Conservation (phyloP, 2,113 vertebrate genomes). For the Mastomys coucha region DNA sequence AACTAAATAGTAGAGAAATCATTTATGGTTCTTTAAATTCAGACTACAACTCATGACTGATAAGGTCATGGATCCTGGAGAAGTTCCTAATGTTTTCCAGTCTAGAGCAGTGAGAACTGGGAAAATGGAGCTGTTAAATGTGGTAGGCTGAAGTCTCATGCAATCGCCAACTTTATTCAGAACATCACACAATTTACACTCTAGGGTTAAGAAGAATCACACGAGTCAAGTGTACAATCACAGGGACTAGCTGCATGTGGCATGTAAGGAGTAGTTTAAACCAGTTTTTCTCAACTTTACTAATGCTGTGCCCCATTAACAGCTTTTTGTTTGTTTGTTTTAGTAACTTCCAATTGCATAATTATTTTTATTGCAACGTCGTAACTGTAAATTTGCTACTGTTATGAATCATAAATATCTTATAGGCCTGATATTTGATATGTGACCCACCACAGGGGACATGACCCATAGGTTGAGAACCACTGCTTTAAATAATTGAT, state of each 20-base stretch:
- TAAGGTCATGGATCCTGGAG: neutral
- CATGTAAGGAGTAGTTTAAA: neutral
- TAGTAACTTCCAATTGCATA: neutral
- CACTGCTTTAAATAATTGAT: neutral
- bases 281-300: neutral
- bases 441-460: neutral
- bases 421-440: neutral
- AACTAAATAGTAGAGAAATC: neutral
- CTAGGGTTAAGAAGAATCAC: neutral
- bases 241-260: neutral
- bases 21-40: neutral
- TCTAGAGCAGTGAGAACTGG: neutral
- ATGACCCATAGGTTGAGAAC: neutral
- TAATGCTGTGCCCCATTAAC: neutral
- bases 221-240: neutral
- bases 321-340: too few species aligned
- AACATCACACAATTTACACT: neutral
- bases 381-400: neutral
- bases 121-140: neutral
- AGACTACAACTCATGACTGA: neutral
- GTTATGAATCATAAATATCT: neutral
- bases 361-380: neutral
- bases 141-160: neutral
- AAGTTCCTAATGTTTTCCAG: neutral
- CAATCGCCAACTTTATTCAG: neutral